phyloP scores from a whole-genome alignment of 2,888 invertebrate species.

The Microctonus hyperodae region DNA sequence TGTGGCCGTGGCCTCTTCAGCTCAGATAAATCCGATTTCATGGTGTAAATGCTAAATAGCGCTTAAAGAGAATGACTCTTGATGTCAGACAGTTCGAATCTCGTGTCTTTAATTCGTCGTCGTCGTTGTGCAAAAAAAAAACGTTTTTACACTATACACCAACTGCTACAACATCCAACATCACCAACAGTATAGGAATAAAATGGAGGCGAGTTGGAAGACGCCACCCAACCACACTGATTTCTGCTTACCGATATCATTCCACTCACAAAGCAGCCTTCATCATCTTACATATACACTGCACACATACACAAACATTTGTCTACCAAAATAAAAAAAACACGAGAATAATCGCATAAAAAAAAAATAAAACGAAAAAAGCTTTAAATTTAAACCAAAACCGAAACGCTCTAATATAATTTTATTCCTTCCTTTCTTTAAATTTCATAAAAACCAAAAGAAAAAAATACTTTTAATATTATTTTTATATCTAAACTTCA shows the following conservation, averaged over 20 bases:
- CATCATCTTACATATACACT: conserved; percentile 43
- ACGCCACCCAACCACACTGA: conserved; percentile 58
- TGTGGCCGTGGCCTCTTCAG: too few species aligned
- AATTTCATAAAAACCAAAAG: too few species aligned
- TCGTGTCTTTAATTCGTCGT: not conserved
- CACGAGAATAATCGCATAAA: not conserved
- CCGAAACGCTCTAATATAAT: too few species aligned
- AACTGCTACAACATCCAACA: not conserved
- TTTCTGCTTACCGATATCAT: conserved; percentile 60
- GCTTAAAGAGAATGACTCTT: conserved; percentile 27
- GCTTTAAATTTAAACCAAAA: too few species aligned
- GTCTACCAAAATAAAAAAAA: not conserved
- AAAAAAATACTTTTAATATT: too few species aligned
- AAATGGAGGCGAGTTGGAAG: conserved; percentile 42
- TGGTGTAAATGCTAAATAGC: conserved; percentile 31
- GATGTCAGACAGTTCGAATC: not conserved
- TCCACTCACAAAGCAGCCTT: conserved; percentile 57
- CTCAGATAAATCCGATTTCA: conserved; percentile 20
- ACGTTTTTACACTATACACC: not conserved
- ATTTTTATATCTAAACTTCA: too few species aligned
- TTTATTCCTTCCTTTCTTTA: too few species aligned
- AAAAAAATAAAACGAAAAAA: too few species aligned
- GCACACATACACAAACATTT: not conserved
- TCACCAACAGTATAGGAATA: conserved; percentile 26
- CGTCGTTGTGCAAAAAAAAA: not conserved